Base-by-base conservation (phyloP, 1,140 invertebrate genomes). In the Akabosia matsudoensis region DNA sequence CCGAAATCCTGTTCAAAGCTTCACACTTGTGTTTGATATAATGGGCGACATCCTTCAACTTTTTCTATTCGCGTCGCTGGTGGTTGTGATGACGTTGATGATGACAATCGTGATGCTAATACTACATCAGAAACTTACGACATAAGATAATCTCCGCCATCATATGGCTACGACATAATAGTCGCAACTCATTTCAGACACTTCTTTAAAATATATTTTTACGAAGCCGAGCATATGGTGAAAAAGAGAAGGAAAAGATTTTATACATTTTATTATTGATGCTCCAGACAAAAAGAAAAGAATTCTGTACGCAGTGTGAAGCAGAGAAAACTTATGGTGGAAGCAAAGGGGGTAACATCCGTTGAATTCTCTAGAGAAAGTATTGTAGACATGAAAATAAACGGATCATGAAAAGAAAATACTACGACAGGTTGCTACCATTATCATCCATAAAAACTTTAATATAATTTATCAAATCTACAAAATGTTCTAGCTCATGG, bases 21-120 rank as follows among this genome's bases (percentile, higher is more conserved):
- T 67, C 61, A 67, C 61, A 67, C 61, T 67, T 67, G 61, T 30
- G 61, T 67, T 67, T 67, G 31, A 67, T 13, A 67, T 67, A 67
- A 67, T 67, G 61, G 61, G 26, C 61, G 31, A 67, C 61, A 67
- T 67, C 61, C 61, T 67, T 67, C 61, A 67, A 30, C 24, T 67
- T 24, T 24, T n/a, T 61, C 24, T 24, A 24, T 61, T 61, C 54
- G 14, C 7, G 24, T 22, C 54, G 14, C 54, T n/a, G 24, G 54
- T 7, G 24, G 54, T n/a, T 31, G 61, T 67, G 61, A 67, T 67
- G 61, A 31, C 22, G 61, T 7, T 67, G 61, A 61, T 31, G 28
- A 67, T 67, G 61, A 67, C 61, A 67, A 31, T 30, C 24, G 31
- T 61, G 54, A 14, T 61, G 24, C 7, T 61, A 22, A 61, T 22